A percentile compares a stretch with the other conserved stretches of the same genome.
Evolutionary conservation across 2,113 vertebrate genomes (phyloP).

Genomic region (Mobula birostris): DNA sequence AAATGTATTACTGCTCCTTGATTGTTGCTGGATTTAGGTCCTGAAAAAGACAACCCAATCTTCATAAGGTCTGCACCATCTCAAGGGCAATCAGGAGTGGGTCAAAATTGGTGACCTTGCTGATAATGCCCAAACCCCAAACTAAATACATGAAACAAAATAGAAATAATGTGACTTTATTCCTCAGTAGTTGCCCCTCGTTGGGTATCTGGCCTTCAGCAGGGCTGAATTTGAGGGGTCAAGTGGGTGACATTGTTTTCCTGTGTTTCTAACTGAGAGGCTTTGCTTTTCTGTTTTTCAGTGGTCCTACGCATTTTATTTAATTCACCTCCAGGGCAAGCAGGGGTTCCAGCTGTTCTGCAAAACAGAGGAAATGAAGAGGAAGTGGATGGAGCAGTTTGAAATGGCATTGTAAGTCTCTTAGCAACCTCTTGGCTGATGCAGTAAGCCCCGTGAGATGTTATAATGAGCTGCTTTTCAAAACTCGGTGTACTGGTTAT

Average conservation of each 20-base stretch:
- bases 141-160: too few species aligned
- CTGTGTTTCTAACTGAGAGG: background rate
- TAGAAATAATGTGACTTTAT: too few species aligned
- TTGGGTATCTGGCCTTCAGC: background rate
- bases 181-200: background rate
- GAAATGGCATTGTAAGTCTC: slow-evolving; percentile 93
- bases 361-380: slow-evolving; percentile 95
- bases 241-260: background rate
- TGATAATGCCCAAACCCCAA: too few species aligned
- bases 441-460: background rate
- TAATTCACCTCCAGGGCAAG: slow-evolving; percentile 91
- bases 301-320: slow-evolving; percentile 97
- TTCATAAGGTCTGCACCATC: too few species aligned
- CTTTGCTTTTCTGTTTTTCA: slow-evolving; percentile 45
- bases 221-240: background rate
- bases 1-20: too few species aligned
- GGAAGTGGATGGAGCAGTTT: slow-evolving; percentile 98
- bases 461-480: background rate
- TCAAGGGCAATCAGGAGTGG: too few species aligned
- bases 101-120: too few species aligned
- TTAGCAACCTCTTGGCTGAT: too few species aligned
- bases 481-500: background rate
- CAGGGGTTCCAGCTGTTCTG: slow-evolving; percentile 98
- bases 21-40: too few species aligned
- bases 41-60: too few species aligned